These are phyloP conservation scores for Fragum sueziense DNA, from an alignment of 2,888 invertebrate genomes.

Conservation along the genomic window DNA sequence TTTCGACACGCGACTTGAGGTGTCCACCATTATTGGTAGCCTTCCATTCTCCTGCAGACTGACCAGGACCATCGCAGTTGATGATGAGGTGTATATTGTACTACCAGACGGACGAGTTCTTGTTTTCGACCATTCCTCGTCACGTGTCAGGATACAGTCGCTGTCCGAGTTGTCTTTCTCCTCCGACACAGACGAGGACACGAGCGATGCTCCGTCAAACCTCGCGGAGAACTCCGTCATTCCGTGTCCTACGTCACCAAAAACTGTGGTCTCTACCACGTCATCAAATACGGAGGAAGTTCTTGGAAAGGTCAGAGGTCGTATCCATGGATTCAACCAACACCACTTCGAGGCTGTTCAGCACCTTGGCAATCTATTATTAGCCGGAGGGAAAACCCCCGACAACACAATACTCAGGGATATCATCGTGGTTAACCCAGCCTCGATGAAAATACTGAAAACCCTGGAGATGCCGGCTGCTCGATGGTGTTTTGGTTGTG, in stretches of 20 bases:
- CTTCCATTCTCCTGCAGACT: slow-evolving; percentile 71
- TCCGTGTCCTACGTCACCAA: slow-evolving; percentile 50
- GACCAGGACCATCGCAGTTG: slow-evolving; percentile 67
- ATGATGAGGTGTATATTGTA: slow-evolving; percentile 66
- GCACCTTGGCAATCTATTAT: slow-evolving; percentile 64
- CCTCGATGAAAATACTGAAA: slow-evolving; percentile 31
- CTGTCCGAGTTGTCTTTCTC: slow-evolving; percentile 59
- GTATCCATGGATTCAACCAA: slow-evolving; percentile 63
- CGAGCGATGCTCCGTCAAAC: slow-evolving; percentile 11
- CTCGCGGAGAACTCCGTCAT: slow-evolving; percentile 16
- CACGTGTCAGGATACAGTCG: slow-evolving; percentile 43
- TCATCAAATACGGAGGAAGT: slow-evolving; percentile 37
- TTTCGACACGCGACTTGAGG: slow-evolving; percentile 67
- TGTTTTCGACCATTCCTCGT: slow-evolving; percentile 54
- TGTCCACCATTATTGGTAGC: slow-evolving; percentile 68
- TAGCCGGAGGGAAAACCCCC: slow-evolving; percentile 72
- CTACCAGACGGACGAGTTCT: slow-evolving; percentile 72
- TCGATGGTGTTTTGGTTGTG: slow-evolving; percentile 68
- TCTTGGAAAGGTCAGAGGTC: slow-evolving; percentile 58
- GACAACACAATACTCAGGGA: slow-evolving; percentile 66
- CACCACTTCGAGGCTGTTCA: slow-evolving; percentile 74
- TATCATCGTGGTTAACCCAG: slow-evolving; percentile 54
- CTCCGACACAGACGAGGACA: slow-evolving; percentile 47
- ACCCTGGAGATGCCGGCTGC: slow-evolving; percentile 64
- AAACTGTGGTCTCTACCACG: slow-evolving; percentile 27